These are phyloP conservation scores for Synanthedon tipuliformis DNA, from an alignment of 2,888 invertebrate species.

Conservation along the genomic window DNA sequence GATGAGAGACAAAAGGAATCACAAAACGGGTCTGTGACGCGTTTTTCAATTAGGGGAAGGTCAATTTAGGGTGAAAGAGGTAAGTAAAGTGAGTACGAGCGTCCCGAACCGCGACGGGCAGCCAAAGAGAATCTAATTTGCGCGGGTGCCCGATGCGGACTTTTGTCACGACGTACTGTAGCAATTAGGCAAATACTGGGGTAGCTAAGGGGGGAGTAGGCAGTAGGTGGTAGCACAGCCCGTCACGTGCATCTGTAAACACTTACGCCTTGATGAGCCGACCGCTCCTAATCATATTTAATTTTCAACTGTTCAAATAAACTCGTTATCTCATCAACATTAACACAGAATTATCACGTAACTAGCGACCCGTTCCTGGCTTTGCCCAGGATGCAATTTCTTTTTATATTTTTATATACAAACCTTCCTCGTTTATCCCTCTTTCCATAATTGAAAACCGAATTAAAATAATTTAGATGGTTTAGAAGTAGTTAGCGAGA, in stretches of 20 bases:
- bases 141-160: conserved; percentile 35
- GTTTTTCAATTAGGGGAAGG: conserved; percentile 53
- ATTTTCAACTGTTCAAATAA: conserved; percentile 28
- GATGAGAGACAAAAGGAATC: conserved; percentile 8
- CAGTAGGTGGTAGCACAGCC: conserved; percentile 11
- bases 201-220: conserved; percentile 1
- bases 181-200: conserved; percentile 62
- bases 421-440: too few relatives aligned
- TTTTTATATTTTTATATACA: too few relatives aligned
- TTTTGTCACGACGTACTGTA: conserved; percentile 55
- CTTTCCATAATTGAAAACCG: too few relatives aligned
- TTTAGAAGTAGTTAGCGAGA: too few relatives aligned
- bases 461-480: too few relatives aligned
- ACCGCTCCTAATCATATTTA: conserved; percentile 44
- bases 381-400: too few relatives aligned
- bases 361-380: too few relatives aligned
- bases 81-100: conserved; percentile 38
- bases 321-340: conserved; percentile 5
- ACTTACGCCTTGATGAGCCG: conserved; percentile 43
- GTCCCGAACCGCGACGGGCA: conserved; percentile 12
- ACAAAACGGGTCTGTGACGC: conserved; percentile 25
- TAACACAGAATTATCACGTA: neutral
- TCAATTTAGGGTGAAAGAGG: conserved; percentile 61
- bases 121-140: conserved; percentile 54
- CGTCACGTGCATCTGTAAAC: conserved; percentile 52